A percentile compares a stretch with the other conserved stretches of the same genome.
Conservation (phyloP, 2,797 vertebrate species). For the Gallirallus australis region DNA sequence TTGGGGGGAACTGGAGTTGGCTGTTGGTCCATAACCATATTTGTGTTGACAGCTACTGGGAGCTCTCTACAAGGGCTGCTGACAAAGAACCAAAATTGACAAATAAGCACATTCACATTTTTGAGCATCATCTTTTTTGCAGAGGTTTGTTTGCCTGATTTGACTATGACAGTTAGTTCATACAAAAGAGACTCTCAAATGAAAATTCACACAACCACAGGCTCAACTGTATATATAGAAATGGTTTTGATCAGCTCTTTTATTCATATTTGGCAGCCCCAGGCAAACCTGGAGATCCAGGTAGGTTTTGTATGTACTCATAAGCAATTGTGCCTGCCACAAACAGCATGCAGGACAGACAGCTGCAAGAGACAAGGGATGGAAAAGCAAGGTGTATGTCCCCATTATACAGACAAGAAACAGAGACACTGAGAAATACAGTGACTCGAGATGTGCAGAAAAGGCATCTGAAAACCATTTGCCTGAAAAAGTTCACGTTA, state of each 20-base stretch:
- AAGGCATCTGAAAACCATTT: background rate
- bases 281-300: background rate
- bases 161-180: background rate
- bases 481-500: background rate
- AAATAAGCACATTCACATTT: background rate
- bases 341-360: accelerated
- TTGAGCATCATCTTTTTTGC: background rate
- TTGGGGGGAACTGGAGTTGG: background rate
- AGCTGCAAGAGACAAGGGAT: background rate
- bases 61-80: background rate
- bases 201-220: background rate
- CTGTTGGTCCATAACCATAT: background rate
- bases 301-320: background rate
- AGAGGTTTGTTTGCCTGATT: background rate
- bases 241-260: background rate
- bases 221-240: background rate
- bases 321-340: background rate
- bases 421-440: accelerated
- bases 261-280: background rate
- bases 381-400: accelerated
- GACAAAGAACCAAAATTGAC: background rate
- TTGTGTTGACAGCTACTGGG: background rate
- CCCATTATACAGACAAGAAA: accelerated
- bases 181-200: background rate
- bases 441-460: accelerated